Conservation (phyloP, 2,113 vertebrate species). For the Suricata suricatta region DNA sequence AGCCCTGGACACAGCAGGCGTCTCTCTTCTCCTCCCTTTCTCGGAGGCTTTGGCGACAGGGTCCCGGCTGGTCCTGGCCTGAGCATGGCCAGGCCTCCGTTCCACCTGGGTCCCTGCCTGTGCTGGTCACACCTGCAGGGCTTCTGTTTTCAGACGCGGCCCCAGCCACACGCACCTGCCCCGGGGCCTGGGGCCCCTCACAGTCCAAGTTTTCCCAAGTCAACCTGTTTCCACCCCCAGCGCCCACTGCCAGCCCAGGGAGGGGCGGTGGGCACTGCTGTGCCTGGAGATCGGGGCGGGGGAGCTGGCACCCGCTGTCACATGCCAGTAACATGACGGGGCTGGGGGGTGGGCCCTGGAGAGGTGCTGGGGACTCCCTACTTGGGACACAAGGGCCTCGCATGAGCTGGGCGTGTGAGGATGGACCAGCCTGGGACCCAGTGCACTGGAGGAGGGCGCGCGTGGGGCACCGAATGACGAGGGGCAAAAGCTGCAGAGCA, state of each 20-base stretch:
- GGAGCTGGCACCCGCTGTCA: background rate
- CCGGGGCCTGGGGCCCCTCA: background rate
- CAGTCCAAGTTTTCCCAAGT: background rate
- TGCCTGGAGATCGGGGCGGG: fast-evolving
- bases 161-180: background rate
- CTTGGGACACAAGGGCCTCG: background rate
- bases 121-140: background rate
- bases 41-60: background rate
- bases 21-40: background rate
- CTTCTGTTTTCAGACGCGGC: background rate
- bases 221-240: background rate
- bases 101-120: background rate
- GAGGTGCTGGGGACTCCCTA: constrained; percentile 46
- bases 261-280: background rate
- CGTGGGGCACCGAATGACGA: background rate
- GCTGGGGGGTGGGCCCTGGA: background rate
- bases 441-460: background rate
- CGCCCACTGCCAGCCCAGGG: background rate
- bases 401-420: background rate
- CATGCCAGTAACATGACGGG: fast-evolving
- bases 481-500: background rate
- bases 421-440: background rate
- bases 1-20: too few species aligned
- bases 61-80: background rate
- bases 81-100: background rate